These are phyloP conservation scores for Leptobrachium ailaonicum DNA, from an alignment of 2,113 vertebrate genomes.

Conservation along the genomic window DNA sequence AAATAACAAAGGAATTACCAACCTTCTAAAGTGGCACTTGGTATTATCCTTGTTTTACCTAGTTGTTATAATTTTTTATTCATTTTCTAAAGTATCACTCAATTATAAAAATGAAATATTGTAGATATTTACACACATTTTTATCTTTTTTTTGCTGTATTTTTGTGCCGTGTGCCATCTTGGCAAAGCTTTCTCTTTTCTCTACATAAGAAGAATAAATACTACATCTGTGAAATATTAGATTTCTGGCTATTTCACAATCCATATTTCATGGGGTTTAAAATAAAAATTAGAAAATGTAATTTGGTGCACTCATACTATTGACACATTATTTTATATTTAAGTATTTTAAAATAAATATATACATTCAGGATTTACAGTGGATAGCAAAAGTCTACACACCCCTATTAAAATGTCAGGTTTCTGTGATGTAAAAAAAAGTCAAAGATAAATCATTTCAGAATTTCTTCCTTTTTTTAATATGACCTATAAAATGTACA, in stretches of 20 bases:
- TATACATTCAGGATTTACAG: too few relatives aligned
- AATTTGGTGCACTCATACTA: too few relatives aligned
- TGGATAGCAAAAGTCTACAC: too few relatives aligned
- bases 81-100: neutral
- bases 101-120: neutral
- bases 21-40: neutral
- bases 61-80: neutral
- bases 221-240: slow-evolving; percentile 45
- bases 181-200: slow-evolving; percentile 17
- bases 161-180: slow-evolving; percentile 29
- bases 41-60: neutral
- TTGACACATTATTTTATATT: too few relatives aligned
- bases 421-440: too few relatives aligned
- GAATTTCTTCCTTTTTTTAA: too few relatives aligned
- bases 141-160: neutral
- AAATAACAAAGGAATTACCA: neutral
- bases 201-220: slow-evolving; percentile 39
- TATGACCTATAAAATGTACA: too few relatives aligned
- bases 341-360: too few relatives aligned
- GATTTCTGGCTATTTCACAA: slow-evolving; percentile 34
- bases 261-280: slow-evolving; percentile 21
- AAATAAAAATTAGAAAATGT: slow-evolving; percentile 13
- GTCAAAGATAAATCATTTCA: too few relatives aligned
- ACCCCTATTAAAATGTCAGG: too few relatives aligned
- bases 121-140: neutral